Evolutionary conservation across 30 jellyfish, hydroid and myxozoan species (phyloP), one percentile per base, ranked within the genome.

Genomic region (Rhopilema esculentum): DNA sequence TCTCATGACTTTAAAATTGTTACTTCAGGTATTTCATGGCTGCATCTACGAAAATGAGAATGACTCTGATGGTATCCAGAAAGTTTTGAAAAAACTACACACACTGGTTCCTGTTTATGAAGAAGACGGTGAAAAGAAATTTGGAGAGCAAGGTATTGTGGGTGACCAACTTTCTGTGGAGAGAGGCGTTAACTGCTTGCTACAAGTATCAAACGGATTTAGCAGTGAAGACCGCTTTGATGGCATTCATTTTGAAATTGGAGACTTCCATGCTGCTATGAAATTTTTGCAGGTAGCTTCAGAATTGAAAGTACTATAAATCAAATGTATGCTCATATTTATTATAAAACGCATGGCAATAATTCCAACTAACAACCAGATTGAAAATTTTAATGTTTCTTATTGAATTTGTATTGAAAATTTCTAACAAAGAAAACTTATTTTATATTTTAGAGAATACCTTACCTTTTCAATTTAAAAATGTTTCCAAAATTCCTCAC

Each of bases 161-260:
- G 88, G 77, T 50, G 88, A 77, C 57, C 88, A 49, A 51, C 40
- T 77, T 18, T 50, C 79, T 9, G 88, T 77, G 27, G 88, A 77
- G 40, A 77, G 88, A 30, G 88, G 79, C 20, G 88, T 77, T 18
- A 77, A 77, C 57, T 77, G 88, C 77, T 30, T 21, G 26, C 62
- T 77, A 25, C 88, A 77, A 26, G 51, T 77, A 19, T 51, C 79
- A 9, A 77, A 77, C 31, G 88, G 79, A 52, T 77, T 19, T 49
- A 77, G 80, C 53, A 17, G 80, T 19, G 88, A 77, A 49, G 88
- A 49, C 51, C 24, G 88, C 27, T 77, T 77, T 16, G 88, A 77
- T 23, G 79, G 88, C 21, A 32, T 77, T 28, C 88, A 77, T 53
- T 77, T 77, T 52, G 88, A 77, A 50, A 27, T 50, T 40, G 88